Percentiles rank a stretch among this genome's conserved stretches.
phyloP scores from a whole-genome alignment of 2,113 vertebrate species.

The Hiodon tergisus region DNA sequence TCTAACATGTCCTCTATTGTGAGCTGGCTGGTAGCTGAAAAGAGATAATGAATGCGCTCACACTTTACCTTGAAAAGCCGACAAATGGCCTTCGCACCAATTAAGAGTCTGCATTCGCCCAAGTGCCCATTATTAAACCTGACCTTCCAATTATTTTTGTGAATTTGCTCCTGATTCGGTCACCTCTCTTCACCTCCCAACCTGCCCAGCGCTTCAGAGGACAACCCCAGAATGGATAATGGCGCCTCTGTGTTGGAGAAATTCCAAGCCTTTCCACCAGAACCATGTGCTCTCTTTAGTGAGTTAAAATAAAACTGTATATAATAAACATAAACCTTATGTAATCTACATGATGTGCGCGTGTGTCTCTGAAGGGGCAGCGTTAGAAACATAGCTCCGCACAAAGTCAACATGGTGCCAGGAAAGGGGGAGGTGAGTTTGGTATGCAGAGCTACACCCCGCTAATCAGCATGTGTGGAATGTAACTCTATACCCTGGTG shows the following conservation, averaged over 20 bases:
- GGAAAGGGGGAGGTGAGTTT: neutral
- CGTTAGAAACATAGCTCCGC: too few species aligned
- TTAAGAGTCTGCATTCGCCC: slow-evolving; percentile 60
- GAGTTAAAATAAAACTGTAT: neutral
- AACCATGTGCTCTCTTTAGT: neutral
- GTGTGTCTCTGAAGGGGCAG: neutral
- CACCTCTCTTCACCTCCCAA: slow-evolving; percentile 44
- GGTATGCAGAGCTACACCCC: neutral
- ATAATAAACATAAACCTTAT: too few species aligned
- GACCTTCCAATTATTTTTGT: slow-evolving; percentile 69
- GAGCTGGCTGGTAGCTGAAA: slow-evolving; percentile 39
- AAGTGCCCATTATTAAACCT: slow-evolving; percentile 68
- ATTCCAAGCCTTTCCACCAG: slow-evolving; percentile 21
- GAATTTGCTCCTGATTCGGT: slow-evolving; percentile 56
- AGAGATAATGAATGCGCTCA: slow-evolving; percentile 71
- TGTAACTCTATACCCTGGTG: neutral
- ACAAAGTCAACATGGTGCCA: neutral
- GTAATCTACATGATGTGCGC: neutral
- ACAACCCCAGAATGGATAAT: slow-evolving; percentile 51
- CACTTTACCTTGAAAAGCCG: slow-evolving; percentile 62
- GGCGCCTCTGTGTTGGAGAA: slow-evolving; percentile 32
- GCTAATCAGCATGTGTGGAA: slow-evolving; percentile 7
- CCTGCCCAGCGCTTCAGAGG: slow-evolving; percentile 39
- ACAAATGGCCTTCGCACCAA: slow-evolving; percentile 59
- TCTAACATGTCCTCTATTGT: slow-evolving; percentile 31